Evolutionary conservation across 1,140 invertebrate species (phyloP).

Genomic region (Drosophila athabasca): DNA sequence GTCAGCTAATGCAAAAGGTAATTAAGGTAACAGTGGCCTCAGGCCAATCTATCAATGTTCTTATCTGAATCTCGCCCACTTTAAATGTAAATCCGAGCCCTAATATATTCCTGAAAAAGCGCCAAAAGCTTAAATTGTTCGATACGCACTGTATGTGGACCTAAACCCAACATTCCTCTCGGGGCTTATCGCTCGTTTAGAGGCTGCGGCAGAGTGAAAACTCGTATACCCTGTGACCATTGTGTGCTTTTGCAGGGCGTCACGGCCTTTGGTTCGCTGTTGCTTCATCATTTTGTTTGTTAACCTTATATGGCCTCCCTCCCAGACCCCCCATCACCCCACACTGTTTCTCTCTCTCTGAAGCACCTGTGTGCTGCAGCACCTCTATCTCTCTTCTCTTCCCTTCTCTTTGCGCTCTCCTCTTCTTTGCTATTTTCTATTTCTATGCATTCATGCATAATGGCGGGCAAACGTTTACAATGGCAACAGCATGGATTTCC

Average conservation of each 20-base stretch:
- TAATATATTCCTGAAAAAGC: too few species aligned
- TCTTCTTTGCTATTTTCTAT: slow-evolving; percentile 40
- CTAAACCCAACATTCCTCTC: not conserved
- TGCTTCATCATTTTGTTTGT: slow-evolving; percentile 76
- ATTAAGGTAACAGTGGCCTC: too few species aligned
- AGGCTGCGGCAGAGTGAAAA: slow-evolving; percentile 9
- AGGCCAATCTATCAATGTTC: too few species aligned
- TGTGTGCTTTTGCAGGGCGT: slow-evolving; percentile 9
- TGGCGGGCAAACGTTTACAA: slow-evolving; percentile 78
- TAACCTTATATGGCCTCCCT: slow-evolving; percentile 29
- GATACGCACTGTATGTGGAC: not conserved
- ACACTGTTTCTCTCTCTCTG: not conserved
- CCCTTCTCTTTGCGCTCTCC: not conserved
- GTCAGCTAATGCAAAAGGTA: too few species aligned
- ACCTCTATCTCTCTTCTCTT: not conserved
- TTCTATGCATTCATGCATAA: slow-evolving; percentile 80
- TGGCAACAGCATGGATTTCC: slow-evolving; percentile 74
- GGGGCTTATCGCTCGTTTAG: slow-evolving; percentile 23
- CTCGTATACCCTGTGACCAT: slow-evolving; percentile 32
- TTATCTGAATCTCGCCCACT: too few species aligned
- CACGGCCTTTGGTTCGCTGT: slow-evolving; percentile 46
- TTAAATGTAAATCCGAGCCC: too few species aligned
- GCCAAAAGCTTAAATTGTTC: not conserved
- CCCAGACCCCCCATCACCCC: not conserved
- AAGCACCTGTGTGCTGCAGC: slow-evolving; percentile 25